A percentile compares a stretch with the other conserved stretches of the same genome.
phyloP scores from a whole-genome alignment of 2,888 invertebrate species.

The Habrosyne pyritoides region DNA sequence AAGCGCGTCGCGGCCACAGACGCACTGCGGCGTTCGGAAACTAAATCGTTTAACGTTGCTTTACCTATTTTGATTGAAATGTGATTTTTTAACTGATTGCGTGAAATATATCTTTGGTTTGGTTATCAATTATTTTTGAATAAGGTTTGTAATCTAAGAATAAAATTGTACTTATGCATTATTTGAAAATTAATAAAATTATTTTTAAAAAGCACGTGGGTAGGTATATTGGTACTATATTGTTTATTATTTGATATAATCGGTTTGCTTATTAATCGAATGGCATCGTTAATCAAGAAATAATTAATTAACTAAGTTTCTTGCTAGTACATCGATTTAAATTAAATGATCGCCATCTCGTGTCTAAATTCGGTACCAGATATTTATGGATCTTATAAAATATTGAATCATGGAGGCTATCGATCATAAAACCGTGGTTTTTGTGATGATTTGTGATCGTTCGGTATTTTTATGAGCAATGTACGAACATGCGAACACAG shows the following conservation, averaged over 20 bases:
- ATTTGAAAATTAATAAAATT: no score
- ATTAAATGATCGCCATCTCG: background rate
- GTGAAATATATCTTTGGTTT: background rate
- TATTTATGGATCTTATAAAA: background rate
- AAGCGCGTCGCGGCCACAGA: conserved; percentile 41
- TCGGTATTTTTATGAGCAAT: conserved; percentile 1
- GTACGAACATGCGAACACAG: background rate
- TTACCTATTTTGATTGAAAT: background rate
- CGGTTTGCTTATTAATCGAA: no score
- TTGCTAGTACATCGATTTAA: background rate
- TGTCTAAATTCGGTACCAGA: background rate
- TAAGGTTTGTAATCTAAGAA: background rate
- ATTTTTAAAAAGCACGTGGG: background rate
- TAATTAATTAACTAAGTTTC: no score
- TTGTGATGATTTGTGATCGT: background rate
- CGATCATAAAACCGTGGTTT: background rate
- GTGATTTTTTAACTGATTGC: background rate
- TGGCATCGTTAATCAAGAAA: no score
- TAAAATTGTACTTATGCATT: no score
- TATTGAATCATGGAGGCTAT: background rate
- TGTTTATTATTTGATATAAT: background rate
- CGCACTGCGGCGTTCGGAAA: conserved; percentile 44
- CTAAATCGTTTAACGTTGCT: background rate
- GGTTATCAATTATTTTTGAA: background rate
- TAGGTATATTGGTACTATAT: background rate